Base-by-base conservation (phyloP, 2,888 invertebrate genomes). In the Phyllotreta cruciferae region DNA sequence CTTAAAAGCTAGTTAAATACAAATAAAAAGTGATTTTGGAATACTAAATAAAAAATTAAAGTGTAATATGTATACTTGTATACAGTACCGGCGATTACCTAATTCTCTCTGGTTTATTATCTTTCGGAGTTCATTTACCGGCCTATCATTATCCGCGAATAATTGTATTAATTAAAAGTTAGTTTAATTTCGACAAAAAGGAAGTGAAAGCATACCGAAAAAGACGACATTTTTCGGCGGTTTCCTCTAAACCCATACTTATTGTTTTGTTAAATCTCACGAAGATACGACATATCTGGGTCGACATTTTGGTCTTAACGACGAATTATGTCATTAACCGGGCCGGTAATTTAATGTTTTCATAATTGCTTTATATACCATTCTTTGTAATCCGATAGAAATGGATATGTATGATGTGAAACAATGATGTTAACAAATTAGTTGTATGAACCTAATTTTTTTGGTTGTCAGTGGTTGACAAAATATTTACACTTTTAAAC, bases 131-230 rank as follows among this genome's bases (percentile, higher is more conserved):
- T 49, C 49, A 35, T 49, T 49, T 49, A 49, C 49, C 5, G 6
- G 8, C 34, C 49, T 9, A 8, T 49, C 49, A 35, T 49, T 34
- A 49, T 35, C 35, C 6, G 9, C 11, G 9, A 49, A 49, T 58
- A 58, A 58, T 58, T 41, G 41, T 39, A 13, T 34, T 50, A 58
- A 50, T 38, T 49, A 49, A 57, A 49, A 50, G 35, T n/a, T 3
- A 41, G 34, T 42, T 57, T 57, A 57, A 57, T 24, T 47, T 49
- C 42, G 11, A 49, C n/a, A 39, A 57, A 52, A 53, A 58, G 58
- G 58, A 58, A 58, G 58, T 58, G 58, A 58, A 58, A 58, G 58
- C 50, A 49, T 34, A 38, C n/a, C 38, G 49, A 49, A 39, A 39
- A 44, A 58, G 24, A 47, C 49, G 38, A 57, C 45, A 47, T 38